Conservation (phyloP, 1,140 invertebrate species). For the Ceratina japonica region DNA sequence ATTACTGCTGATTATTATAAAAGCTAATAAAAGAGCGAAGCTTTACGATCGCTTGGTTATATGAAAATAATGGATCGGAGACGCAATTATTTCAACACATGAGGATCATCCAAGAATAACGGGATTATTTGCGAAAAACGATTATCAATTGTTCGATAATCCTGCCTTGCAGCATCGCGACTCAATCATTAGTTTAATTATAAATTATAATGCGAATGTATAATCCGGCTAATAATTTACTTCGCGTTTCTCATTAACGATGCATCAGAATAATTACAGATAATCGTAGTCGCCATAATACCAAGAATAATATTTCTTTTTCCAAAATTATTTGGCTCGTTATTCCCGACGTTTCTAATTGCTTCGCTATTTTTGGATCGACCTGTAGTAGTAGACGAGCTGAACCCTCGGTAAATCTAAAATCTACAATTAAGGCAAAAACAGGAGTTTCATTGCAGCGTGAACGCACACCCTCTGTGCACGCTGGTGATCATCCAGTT, state of each 20-base stretch:
- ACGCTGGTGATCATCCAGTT: not conserved
- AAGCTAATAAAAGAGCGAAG: not conserved
- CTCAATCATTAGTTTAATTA: not conserved
- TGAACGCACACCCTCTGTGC: not conserved
- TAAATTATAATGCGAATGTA: not conserved
- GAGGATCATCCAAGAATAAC: not conserved
- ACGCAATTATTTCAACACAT: not conserved
- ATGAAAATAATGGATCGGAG: not conserved
- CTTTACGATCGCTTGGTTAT: too few species aligned
- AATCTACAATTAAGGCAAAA: conserved; percentile 13
- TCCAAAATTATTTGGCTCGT: too few species aligned
- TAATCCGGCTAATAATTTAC: not conserved
- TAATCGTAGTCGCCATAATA: not conserved
- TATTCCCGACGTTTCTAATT: not conserved
- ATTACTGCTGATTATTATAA: too few species aligned
- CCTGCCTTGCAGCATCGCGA: not conserved
- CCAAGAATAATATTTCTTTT: too few species aligned
- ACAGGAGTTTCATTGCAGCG: conserved; percentile 6
- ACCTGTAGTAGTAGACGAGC: not conserved
- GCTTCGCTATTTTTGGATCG: not conserved
- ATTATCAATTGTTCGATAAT: not conserved
- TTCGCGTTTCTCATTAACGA: not conserved
- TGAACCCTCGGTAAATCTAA: not conserved
- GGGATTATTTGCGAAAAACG: not conserved
- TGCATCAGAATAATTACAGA: not conserved